Percentiles rank a stretch among this genome's conserved stretches.
Evolutionary conservation across 1,140 invertebrate species (phyloP).

Genomic region (Nasonia vitripennis): DNA sequence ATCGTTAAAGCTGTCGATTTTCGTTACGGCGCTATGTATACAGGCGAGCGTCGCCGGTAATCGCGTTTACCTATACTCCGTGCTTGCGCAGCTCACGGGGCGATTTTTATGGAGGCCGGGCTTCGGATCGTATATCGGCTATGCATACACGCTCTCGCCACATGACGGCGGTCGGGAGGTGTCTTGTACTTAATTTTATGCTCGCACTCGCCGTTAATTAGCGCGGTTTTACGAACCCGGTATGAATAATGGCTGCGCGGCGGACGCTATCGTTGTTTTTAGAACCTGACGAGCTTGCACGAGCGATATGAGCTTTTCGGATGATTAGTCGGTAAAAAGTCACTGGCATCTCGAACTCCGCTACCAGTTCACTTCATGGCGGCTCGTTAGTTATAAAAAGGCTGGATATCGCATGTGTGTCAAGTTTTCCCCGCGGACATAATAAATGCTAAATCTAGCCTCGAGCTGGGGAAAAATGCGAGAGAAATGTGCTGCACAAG

Average conservation of each 20-base stretch:
- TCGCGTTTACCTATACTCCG: not conserved
- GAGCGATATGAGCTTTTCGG: not conserved
- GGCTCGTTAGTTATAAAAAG: no score
- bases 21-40: not conserved
- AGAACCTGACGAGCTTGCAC: not conserved
- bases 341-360: no score
- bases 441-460: no score
- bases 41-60: not conserved
- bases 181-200: not conserved
- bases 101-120: constrained; percentile 1
- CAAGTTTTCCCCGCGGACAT: no score
- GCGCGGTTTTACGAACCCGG: not conserved
- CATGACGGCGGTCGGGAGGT: not conserved
- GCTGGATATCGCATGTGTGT: no score
- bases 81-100: no score
- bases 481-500: no score
- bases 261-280: not conserved
- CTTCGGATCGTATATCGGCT: not conserved
- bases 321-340: not conserved
- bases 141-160: no score
- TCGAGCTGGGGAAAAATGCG: no score
- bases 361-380: no score
- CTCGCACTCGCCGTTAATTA: not conserved
- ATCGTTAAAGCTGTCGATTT: constrained; percentile 41
- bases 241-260: not conserved